Base-by-base conservation (phyloP, 1,140 invertebrate genomes). In the Musca domestica region DNA sequence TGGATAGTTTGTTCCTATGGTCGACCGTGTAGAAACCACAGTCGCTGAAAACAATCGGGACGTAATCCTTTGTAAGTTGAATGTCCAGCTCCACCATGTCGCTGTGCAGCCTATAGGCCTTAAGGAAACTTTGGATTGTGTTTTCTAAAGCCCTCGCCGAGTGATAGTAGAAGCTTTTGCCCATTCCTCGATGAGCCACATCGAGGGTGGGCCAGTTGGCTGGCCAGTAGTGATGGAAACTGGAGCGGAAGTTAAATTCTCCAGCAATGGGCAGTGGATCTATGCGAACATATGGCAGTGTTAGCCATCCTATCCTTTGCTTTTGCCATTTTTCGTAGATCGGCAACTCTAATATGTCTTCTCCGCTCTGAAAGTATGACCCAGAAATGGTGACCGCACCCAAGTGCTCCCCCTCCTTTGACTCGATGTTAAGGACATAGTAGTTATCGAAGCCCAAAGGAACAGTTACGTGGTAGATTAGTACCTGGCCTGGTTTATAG, bases 61-160 rank as follows among this genome's bases (percentile, higher is more conserved):
- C 87, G 72, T 92, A 85, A 81, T 98, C 96, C 84, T 95, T 95
- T 67, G 94, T 95, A 23, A 98, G 83, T 78, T 97, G 94, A 27
- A 98, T 94, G 84, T 98, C 95, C 85, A 98, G 94, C 82, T 98
- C 95, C 7, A 98, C 91, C 86, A 95, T 93, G 77, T 98, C 95
- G 49, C 92, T 92, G 65, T 95, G 95, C 79, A 90, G 90, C 70
- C 88, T 85, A 48, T 90, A 88, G 64, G 95, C 95, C 64, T 89
- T 90, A 76, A 92, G 90, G 70, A 96, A 87, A 51, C 95, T 97
- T 17, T 93, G 93, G 64, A 98, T 89, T 4, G 95, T 97, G 80
- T 98, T 98, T 84, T 98, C 95, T 2, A 91, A 87, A 70, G 88
- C 88, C 73, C 90, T 78, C 74, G 87, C 82, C 70, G 72, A 74